Evolutionary conservation across 2,113 vertebrate genomes (phyloP), one percentile per base, ranked within the genome.

Genomic region (Alexandromys fortis): DNA sequence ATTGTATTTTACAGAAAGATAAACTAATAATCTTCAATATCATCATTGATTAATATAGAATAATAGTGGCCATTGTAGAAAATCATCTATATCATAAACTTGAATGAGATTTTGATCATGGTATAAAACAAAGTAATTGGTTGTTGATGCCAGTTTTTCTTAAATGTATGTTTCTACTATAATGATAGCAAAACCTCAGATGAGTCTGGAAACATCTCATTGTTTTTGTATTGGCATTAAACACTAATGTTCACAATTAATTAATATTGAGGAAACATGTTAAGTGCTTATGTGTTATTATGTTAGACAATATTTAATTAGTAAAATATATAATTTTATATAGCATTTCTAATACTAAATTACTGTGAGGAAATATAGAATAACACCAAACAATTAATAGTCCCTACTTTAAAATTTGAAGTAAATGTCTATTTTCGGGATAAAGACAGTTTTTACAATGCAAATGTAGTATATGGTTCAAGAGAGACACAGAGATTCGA

Each of bases 251-350:
- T 33, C 76, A 9, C 55, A 85, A 76, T 82, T 14, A 93, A 90
- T 90, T 76, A 47, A 7, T 88, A 65, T 63, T 94, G 86, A 94
- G 11, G 63, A 67, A 68, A 82, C 45, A 65, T 89, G 76, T 86
- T 63, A 81, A 72, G 24, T 82, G 24, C 75, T 30, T 19, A 73
- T 67, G 2, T 35, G 24, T 47, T 47, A 47, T 47, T 47, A 47
- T 47, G 47, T 1, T 78, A 30, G 17, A 58, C 5, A 91, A 67
- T 67, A 52, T 0, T 94, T 2, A 55, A 42, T 38, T 58, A 86
- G 42, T 55, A 82, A 72, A 83, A 72, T 61, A 24, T 55, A 0
- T 42, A 68, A 86, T 33, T 93, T 90, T 79, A 49, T 12, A 70
- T 47, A 58, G 3, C 2, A 72, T 90, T 75, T 87, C 19, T 83